A percentile compares a stretch with the other conserved stretches of the same genome.
These are phyloP conservation scores for Chaetogeoica ovagalla DNA, from an alignment of 2,888 invertebrate genomes.

Conservation along the genomic window DNA sequence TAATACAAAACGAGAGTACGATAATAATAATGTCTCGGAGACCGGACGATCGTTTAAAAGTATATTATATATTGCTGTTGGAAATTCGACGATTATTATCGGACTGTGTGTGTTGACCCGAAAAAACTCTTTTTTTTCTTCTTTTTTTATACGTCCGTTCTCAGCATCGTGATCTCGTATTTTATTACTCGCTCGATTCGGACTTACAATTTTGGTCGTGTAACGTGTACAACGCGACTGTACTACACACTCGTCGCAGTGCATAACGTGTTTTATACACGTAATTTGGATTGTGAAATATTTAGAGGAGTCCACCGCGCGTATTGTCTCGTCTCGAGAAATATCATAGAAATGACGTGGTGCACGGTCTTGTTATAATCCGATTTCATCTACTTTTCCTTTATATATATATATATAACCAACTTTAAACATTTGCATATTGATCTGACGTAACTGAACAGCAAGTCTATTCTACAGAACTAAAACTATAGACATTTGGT, in stretches of 20 bases:
- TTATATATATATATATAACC: too few species aligned
- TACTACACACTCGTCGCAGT: not conserved
- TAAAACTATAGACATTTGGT: too few species aligned
- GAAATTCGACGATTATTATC: not conserved
- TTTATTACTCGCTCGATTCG: conserved; percentile 27
- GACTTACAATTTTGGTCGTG: not conserved
- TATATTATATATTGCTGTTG: not conserved
- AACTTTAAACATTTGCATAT: too few species aligned
- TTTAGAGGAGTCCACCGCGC: not conserved
- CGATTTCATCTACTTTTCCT: too few species aligned
- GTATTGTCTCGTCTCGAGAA: not conserved
- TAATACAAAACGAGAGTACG: too few species aligned
- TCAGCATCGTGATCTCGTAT: conserved; percentile 29
- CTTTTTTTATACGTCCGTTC: not conserved
- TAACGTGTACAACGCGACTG: conserved; percentile 2
- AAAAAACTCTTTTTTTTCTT: not conserved
- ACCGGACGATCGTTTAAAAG: too few species aligned
- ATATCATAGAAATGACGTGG: too few species aligned
- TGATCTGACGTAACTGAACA: too few species aligned
- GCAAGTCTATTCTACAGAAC: too few species aligned
- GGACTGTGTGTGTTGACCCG: conserved; percentile 10
- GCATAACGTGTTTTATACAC: not conserved
- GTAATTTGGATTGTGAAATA: not conserved
- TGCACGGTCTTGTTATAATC: too few species aligned
- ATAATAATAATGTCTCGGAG: too few species aligned